A percentile compares a stretch with the other conserved stretches of the same genome.
Evolutionary conservation across 2,797 vertebrate genomes (phyloP).

Genomic region (Enteromius anoplus): DNA sequence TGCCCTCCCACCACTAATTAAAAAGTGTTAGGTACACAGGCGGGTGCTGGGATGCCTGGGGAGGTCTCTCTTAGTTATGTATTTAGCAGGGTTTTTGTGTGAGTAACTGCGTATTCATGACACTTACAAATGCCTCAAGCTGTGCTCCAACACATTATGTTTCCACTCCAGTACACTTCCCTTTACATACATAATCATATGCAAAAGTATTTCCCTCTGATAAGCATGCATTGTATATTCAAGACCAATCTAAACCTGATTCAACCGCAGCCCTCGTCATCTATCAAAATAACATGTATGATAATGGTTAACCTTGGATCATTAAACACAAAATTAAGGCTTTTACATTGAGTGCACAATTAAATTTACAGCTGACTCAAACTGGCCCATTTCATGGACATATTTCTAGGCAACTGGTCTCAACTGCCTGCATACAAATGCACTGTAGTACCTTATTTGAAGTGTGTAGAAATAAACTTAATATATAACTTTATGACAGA

Average conservation of each 20-base stretch:
- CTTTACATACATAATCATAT: slow-evolving; percentile 28
- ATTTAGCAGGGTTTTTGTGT: slow-evolving; percentile 21
- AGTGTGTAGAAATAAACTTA: background rate
- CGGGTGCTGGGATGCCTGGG: slow-evolving; percentile 26
- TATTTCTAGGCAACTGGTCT: background rate
- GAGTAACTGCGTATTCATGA: slow-evolving; percentile 40
- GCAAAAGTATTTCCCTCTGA: slow-evolving; percentile 25
- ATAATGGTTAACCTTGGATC: background rate
- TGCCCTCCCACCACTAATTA: slow-evolving; percentile 42
- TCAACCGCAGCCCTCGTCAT: slow-evolving; percentile 3
- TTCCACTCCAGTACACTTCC: slow-evolving; percentile 31
- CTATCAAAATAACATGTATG: background rate
- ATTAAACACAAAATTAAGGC: background rate
- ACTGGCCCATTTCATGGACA: background rate
- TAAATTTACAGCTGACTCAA: slow-evolving; percentile 1
- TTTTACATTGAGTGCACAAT: background rate
- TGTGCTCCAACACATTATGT: slow-evolving; percentile 39
- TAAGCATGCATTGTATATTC: slow-evolving; percentile 14
- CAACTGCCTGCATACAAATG: background rate
- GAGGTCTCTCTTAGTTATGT: slow-evolving; percentile 25
- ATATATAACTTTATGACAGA: background rate
- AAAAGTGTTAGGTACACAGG: slow-evolving; percentile 40
- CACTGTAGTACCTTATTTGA: background rate
- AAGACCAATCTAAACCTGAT: slow-evolving; percentile 11
- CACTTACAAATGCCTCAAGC: slow-evolving; percentile 29